These are phyloP conservation scores for Synanceia verrucosa DNA, from an alignment of 2,797 vertebrate species.

Conservation along the genomic window DNA sequence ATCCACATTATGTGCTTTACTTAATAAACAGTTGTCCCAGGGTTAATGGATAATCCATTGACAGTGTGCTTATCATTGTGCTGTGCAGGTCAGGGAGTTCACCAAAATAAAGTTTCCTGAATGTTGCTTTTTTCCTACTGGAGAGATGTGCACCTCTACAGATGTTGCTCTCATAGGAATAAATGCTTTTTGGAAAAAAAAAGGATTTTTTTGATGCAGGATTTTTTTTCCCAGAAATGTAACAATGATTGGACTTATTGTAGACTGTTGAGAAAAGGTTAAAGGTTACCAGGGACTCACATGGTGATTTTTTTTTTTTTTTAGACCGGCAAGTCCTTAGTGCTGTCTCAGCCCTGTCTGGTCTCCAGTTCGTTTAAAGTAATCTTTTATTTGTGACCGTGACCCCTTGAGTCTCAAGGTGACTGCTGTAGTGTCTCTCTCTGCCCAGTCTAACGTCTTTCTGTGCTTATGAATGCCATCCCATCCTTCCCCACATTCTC, in stretches of 20 bases:
- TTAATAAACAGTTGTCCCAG: slow-evolving; percentile 39
- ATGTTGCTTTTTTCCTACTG: background rate
- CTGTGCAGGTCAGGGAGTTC: background rate
- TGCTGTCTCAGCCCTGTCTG: background rate
- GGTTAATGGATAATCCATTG: slow-evolving; percentile 26
- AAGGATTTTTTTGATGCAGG: background rate
- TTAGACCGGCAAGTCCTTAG: background rate
- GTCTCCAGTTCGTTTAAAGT: background rate
- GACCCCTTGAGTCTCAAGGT: slow-evolving; percentile 11
- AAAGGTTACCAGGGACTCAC: background rate
- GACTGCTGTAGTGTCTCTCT: background rate
- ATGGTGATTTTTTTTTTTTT: no score
- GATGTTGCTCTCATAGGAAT: background rate
- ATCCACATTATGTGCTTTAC: slow-evolving; percentile 49
- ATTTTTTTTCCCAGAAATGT: slow-evolving; percentile 3
- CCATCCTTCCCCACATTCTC: background rate
- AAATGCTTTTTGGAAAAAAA: background rate
- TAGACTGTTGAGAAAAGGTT: no score
- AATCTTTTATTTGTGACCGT: background rate
- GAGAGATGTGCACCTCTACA: background rate
- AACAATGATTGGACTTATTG: background rate
- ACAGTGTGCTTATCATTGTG: background rate
- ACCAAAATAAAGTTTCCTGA: background rate
- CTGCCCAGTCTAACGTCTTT: slow-evolving; percentile 19
- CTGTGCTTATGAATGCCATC: slow-evolving; percentile 5